Base-by-base conservation (phyloP, 1,140 invertebrate species). In the Bombus consobrinus region DNA sequence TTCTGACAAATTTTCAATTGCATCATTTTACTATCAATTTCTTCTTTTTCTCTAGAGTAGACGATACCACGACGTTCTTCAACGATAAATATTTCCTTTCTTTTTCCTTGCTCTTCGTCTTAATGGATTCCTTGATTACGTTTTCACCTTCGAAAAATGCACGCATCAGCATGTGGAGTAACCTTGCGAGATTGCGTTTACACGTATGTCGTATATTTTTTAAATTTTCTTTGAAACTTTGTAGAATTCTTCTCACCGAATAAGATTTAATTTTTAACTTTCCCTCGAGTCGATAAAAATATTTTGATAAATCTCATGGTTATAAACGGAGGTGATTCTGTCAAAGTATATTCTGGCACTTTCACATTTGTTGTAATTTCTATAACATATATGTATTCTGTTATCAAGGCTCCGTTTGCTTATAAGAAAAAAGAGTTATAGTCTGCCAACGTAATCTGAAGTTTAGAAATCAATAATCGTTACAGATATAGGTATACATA, bases 21-120 rank as follows among this genome's bases (percentile, higher is more conserved):
- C 28, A 25, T 18, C n/a, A 37, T 53, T 39, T 68, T 64, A 37
- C n/a, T 57, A 72, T 18, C 41, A 59, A 72, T 88, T 47, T 34
- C n/a, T 57, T 18, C 28, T 59, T 8, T 13, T 43, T 32, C 47
- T 53, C 18, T 22, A 53, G 18, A 22, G 8, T 25, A 43, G 12
- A 79, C 53, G 8, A 75, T n/a, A 68, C 75, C n/a, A 28, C 34
- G 28, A 28, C n/a, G 28, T 37, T n/a, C 32, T 28, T 15, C 22
- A 22, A n/a, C 13, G 8, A 37, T 43, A 59, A 84, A 84, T 84
- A 84, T 81, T 72, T 57, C 71, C 6, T 32, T 47, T 43, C 5
- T n/a, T 72, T 22, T 28, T 43, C 66, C 34, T 43, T 15, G 28
- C 25, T 53, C 22, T 22, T 43, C 34, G 10, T 13, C 18, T 62